Evolutionary conservation across 2,888 invertebrate genomes (phyloP).

Genomic region (Linnaemya vulpina): DNA sequence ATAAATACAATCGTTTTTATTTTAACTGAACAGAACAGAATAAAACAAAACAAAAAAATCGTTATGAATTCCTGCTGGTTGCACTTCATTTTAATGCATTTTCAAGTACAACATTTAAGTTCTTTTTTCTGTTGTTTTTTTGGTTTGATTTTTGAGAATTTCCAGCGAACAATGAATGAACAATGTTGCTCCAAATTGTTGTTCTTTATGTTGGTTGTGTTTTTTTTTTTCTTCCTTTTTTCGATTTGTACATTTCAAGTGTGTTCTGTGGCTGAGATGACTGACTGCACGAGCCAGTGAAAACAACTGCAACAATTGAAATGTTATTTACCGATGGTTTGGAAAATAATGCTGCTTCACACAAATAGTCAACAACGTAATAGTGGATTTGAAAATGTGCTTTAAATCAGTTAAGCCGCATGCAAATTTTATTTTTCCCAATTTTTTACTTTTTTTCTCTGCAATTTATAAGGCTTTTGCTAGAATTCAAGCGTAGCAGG

Average conservation of each 20-base stretch:
- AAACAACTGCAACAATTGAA: conserved; percentile 56
- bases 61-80: conserved; percentile 37
- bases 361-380: conserved; percentile 50
- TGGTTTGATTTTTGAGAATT: conserved; percentile 27
- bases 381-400: conserved; percentile 54
- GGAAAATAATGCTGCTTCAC: conserved; percentile 64
- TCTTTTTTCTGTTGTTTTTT: too few relatives aligned
- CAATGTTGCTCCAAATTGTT: conserved; percentile 33
- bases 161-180: conserved; percentile 20
- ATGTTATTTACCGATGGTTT: conserved; percentile 68
- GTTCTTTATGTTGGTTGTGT: conserved; percentile 18
- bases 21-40: not conserved
- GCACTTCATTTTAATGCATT: conserved; percentile 62
- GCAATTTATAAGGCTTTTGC: conserved; percentile 11
- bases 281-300: conserved; percentile 40
- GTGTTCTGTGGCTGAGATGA: conserved; percentile 44
- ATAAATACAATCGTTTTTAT: too few relatives aligned
- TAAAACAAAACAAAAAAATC: not conserved
- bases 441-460: not conserved
- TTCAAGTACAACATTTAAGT: conserved; percentile 58
- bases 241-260: conserved; percentile 51
- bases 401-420: conserved; percentile 62
- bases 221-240: not conserved
- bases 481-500: conserved; percentile 11
- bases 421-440: conserved; percentile 40